A percentile compares a stretch with the other conserved stretches of the same genome.
Conservation (phyloP, 2,888 invertebrate genomes). For the Lasioglossum pauxillum region DNA sequence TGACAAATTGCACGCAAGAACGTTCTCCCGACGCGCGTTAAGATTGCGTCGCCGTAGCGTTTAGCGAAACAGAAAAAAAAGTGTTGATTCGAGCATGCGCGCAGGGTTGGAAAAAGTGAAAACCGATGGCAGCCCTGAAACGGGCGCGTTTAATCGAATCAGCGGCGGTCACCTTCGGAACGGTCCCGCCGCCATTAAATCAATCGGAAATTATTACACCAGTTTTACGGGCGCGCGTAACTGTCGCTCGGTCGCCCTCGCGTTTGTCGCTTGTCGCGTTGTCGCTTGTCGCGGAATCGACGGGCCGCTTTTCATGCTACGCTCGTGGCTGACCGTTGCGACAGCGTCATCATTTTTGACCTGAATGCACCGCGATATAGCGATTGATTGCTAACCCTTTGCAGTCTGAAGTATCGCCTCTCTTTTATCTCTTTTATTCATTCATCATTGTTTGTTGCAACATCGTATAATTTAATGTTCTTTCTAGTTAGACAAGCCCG, state of each 20-base stretch:
- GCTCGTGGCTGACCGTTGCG: slow-evolving; percentile 21
- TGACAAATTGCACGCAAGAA: slow-evolving; percentile 46
- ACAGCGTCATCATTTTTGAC: slow-evolving; percentile 32
- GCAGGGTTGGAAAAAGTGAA: slow-evolving; percentile 3
- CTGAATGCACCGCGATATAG: neutral
- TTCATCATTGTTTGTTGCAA: neutral
- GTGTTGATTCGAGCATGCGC: neutral
- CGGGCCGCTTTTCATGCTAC: slow-evolving; percentile 35
- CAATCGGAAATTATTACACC: slow-evolving; percentile 61
- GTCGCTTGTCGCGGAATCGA: slow-evolving; percentile 1
- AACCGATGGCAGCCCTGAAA: slow-evolving; percentile 26
- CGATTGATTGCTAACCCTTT: neutral
- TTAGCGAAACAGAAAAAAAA: neutral
- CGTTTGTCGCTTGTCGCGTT: slow-evolving; percentile 26
- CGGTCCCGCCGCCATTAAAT: slow-evolving; percentile 53
- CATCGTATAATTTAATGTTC: neutral
- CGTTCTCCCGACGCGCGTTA: slow-evolving; percentile 1
- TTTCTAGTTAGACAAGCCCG: neutral
- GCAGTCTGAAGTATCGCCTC: neutral
- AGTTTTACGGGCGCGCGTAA: slow-evolving; percentile 56
- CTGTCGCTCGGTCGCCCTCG: slow-evolving; percentile 46
- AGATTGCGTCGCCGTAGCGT: neutral
- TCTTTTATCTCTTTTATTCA: neutral
- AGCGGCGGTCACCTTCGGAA: slow-evolving; percentile 49
- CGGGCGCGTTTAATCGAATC: slow-evolving; percentile 37